These are phyloP conservation scores for Parascotia fuliginaria DNA, from an alignment of 2,888 invertebrate species.

Conservation along the genomic window DNA sequence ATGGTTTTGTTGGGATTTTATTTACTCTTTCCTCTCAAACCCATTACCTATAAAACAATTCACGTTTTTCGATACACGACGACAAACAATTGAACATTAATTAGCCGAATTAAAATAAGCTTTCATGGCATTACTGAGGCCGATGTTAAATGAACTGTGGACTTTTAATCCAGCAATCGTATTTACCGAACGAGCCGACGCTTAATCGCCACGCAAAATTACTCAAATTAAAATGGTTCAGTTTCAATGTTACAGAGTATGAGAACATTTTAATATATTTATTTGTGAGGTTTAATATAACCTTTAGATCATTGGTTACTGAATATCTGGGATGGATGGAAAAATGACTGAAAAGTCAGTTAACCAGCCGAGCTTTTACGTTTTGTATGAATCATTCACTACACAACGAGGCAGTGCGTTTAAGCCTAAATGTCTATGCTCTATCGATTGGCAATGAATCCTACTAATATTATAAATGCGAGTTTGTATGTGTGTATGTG, in stretches of 20 bases:
- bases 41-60: slow-evolving; percentile 8
- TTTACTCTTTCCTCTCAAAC: no score
- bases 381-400: no score
- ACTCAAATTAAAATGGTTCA: slow-evolving; percentile 50
- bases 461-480: no score
- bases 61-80: slow-evolving; percentile 19
- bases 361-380: no score
- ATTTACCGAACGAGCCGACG: slow-evolving; percentile 51
- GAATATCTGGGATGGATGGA: background rate
- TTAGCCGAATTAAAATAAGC: slow-evolving; percentile 58
- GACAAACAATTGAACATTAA: slow-evolving; percentile 47
- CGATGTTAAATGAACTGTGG: slow-evolving; percentile 65
- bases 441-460: no score
- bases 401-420: no score
- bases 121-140: slow-evolving; percentile 45
- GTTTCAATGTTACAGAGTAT: slow-evolving; percentile 35
- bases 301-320: no score
- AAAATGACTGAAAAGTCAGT: background rate
- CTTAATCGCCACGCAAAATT: slow-evolving; percentile 55
- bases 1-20: no score
- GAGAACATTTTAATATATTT: no score
- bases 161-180: slow-evolving; percentile 65
- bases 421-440: no score
- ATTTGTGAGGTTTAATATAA: no score
- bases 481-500: no score